A percentile compares a stretch with the other conserved stretches of the same genome.
phyloP scores from a whole-genome alignment of 2,888 invertebrate species.

The Leptinotarsa rubiginosa region DNA sequence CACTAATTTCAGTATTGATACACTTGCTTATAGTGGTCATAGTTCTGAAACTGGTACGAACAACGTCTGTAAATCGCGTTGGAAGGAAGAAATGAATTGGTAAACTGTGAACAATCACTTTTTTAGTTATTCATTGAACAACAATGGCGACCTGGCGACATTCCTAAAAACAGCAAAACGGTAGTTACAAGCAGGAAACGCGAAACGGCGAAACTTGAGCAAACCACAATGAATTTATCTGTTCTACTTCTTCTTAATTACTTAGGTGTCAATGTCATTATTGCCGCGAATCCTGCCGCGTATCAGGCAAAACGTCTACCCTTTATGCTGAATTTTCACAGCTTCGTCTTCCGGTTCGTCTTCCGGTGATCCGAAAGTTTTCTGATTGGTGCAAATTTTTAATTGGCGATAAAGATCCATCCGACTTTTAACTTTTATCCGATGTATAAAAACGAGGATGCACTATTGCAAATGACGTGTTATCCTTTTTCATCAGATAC shows the following conservation, averaged over 20 bases:
- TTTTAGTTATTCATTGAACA: conserved; percentile 61
- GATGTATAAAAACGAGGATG: no score
- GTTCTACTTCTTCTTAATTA: conserved; percentile 7
- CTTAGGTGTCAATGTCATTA: background rate
- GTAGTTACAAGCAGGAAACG: conserved; percentile 31
- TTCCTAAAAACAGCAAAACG: conserved; percentile 63
- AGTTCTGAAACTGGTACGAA: conserved; percentile 20
- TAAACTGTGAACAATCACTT: conserved; percentile 43
- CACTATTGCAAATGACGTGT: no score
- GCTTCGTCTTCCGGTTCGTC: no score
- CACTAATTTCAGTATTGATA: conserved; percentile 55
- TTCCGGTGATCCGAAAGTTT: no score
- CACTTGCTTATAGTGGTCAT: conserved; percentile 39
- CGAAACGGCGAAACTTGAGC: conserved; percentile 5
- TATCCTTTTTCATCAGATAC: no score
- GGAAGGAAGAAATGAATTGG: conserved; percentile 12
- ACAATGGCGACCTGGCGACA: conserved; percentile 64
- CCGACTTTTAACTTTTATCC: no score
- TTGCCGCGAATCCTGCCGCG: no score
- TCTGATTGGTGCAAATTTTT: no score
- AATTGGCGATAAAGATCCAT: no score
- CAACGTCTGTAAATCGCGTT: conserved; percentile 25
- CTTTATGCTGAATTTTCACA: no score
- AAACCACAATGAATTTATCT: background rate
- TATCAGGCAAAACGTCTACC: no score